Evolutionary conservation across 2,888 invertebrate genomes (phyloP).

Genomic region (Pristionchus mayeri): DNA sequence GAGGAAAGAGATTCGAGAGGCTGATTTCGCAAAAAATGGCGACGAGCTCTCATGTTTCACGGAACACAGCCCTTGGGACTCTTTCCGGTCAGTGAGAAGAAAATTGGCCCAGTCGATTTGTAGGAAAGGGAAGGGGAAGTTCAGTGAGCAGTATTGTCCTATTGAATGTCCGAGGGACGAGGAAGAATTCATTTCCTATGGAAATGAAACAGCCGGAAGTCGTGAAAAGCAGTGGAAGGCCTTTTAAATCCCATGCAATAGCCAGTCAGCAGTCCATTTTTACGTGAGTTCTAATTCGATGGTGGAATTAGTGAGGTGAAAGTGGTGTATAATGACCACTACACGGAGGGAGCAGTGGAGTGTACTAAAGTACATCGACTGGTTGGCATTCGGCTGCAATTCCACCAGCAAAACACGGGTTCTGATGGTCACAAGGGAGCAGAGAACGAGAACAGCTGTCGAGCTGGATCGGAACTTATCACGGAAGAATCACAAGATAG

Average conservation of each 20-base stretch:
- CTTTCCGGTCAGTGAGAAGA: constrained; percentile 30
- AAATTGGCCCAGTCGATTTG: constrained; percentile 24
- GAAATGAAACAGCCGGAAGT: too few relatives aligned
- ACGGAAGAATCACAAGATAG: too few relatives aligned
- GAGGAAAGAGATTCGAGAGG: background rate
- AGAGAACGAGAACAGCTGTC: background rate
- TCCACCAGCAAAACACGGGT: background rate
- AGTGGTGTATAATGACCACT: background rate
- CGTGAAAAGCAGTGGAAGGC: too few relatives aligned
- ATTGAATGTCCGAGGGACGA: background rate
- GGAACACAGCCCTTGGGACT: background rate
- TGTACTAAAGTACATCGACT: constrained; percentile 13
- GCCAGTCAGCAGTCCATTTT: too few relatives aligned
- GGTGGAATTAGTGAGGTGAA: background rate
- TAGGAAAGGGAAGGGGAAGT: background rate
- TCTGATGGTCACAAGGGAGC: background rate
- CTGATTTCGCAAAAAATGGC: constrained; percentile 4
- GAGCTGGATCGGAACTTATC: too few relatives aligned
- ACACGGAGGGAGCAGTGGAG: background rate
- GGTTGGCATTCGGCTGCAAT: background rate
- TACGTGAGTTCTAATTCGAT: too few relatives aligned
- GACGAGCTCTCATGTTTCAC: background rate
- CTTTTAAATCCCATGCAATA: too few relatives aligned
- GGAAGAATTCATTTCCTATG: background rate
- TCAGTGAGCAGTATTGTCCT: background rate